Conservation (phyloP, 2,888 invertebrate species). For the Minunthozetes semirufus region DNA sequence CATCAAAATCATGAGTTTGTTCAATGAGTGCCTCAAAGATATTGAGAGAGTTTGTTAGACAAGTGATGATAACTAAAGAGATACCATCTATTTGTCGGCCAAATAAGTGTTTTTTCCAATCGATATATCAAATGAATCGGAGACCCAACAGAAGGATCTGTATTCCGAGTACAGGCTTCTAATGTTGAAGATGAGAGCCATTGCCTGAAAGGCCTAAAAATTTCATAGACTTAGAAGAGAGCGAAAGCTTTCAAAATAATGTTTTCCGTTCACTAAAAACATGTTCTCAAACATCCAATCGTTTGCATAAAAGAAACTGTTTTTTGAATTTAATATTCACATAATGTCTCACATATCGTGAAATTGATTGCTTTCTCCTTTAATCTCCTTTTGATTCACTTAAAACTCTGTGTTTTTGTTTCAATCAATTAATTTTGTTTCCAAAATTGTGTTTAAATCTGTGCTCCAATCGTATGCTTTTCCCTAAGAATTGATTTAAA, state of each 20-base stretch:
- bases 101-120: background rate
- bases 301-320: background rate
- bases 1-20: background rate
- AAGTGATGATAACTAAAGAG: background rate
- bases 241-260: background rate
- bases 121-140: constrained; percentile 1
- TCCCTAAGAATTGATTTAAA: no score
- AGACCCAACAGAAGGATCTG: background rate
- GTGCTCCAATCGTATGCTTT: no score
- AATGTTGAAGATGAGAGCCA: background rate
- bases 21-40: background rate
- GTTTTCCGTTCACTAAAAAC: background rate
- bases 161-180: background rate
- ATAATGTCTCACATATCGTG: no score
- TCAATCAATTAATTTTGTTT: no score
- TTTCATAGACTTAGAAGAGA: background rate
- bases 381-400: no score
- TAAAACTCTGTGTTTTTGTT: no score
- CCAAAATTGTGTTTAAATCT: no score
- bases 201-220: background rate
- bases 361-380: no score
- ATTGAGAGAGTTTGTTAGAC: no score
- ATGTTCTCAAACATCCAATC: background rate
- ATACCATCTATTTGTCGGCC: background rate
- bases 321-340: background rate